Percentiles rank a stretch among this genome's conserved stretches.
phyloP scores from a whole-genome alignment of 2,888 invertebrate genomes.

The Oasisia sp. region DNA sequence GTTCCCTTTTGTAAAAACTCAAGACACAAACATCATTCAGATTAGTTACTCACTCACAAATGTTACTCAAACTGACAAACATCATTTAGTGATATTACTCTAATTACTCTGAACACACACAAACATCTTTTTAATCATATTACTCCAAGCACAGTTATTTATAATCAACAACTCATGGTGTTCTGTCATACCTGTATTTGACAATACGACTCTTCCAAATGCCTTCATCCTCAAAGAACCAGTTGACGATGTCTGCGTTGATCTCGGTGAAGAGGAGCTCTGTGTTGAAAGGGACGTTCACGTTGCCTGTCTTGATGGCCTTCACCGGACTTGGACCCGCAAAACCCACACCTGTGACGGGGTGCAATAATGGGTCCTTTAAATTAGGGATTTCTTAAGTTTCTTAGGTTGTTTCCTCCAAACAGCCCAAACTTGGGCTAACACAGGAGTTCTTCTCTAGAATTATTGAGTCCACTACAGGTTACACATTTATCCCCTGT shows the following conservation, averaged over 20 bases:
- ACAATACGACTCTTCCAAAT: conserved; percentile 34
- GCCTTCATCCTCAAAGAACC: conserved; percentile 68
- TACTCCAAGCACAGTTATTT: background rate
- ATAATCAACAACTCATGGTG: background rate
- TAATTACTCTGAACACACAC: background rate
- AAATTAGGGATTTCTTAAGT: too few species aligned
- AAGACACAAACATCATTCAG: background rate
- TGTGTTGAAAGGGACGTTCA: conserved; percentile 83
- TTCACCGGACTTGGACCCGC: conserved; percentile 88
- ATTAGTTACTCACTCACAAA: too few species aligned
- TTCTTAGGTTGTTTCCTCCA: too few species aligned
- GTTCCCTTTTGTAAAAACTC: background rate
- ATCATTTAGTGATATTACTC: too few species aligned
- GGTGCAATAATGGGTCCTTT: background rate
- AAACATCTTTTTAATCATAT: background rate
- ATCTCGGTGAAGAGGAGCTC: conserved; percentile 91
- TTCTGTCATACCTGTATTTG: conserved; percentile 32
- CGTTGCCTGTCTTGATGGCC: conserved; percentile 81
- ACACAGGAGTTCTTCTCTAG: too few species aligned
- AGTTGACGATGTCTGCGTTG: conserved; percentile 91
- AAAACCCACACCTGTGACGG: conserved; percentile 72
- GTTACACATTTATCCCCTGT: too few species aligned
- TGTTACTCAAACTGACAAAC: too few species aligned
- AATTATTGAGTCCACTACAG: too few species aligned
- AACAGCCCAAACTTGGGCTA: too few species aligned